phyloP scores from a whole-genome alignment of 1,140 invertebrate genomes.

The Heterodera schachtii region DNA sequence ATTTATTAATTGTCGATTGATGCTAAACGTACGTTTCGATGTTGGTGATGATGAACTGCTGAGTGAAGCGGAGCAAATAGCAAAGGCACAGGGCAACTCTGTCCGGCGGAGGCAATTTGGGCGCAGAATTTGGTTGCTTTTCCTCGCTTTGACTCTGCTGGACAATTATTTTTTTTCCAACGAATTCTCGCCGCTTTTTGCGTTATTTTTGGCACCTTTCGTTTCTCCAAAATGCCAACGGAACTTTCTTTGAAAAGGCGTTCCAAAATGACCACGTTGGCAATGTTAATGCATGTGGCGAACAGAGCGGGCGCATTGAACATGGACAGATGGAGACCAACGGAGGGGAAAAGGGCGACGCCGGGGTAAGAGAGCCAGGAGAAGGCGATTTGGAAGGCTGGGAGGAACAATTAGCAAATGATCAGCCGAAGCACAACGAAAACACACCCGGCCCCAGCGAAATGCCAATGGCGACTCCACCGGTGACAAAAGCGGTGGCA shows the following conservation, averaged over 20 bases:
- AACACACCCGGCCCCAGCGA: constrained; percentile 62
- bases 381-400: constrained; percentile 34
- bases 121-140: neutral
- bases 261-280: constrained; percentile 16
- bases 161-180: neutral
- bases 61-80: constrained; percentile 41
- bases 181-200: too few relatives aligned
- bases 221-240: constrained; percentile 20
- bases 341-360: neutral
- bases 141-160: neutral
- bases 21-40: constrained; percentile 34
- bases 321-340: constrained; percentile 21
- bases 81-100: constrained; percentile 29
- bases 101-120: constrained; percentile 38
- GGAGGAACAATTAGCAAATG: neutral
- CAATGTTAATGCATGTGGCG: constrained; percentile 31
- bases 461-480: constrained; percentile 67
- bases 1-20: neutral
- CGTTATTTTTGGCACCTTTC: constrained; percentile 4
- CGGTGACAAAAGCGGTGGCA: constrained; percentile 64
- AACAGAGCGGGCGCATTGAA: constrained; percentile 38
- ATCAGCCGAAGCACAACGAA: neutral
- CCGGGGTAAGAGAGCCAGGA: constrained; percentile 31
- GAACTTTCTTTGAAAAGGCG: constrained; percentile 18
- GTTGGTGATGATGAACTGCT: constrained; percentile 49